Conservation (phyloP, 2,888 invertebrate species). For the Leptinotarsa peninsularis region DNA sequence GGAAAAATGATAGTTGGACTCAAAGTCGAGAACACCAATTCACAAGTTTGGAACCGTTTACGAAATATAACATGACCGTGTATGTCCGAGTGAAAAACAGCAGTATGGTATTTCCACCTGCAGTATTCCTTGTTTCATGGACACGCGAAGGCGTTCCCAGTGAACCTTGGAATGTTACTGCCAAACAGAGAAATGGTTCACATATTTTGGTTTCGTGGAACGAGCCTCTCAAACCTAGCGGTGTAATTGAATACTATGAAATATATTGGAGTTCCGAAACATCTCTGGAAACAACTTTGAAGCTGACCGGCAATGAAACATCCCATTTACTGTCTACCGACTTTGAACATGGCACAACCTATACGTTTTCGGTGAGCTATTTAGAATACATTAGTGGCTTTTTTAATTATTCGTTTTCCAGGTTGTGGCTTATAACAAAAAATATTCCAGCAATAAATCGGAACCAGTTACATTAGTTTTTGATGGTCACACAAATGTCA, state of each 20-base stretch:
- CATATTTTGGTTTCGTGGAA: slow-evolving; percentile 79
- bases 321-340: slow-evolving; percentile 70
- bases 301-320: slow-evolving; percentile 65
- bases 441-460: slow-evolving; percentile 73
- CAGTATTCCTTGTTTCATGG: slow-evolving; percentile 65
- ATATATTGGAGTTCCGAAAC: slow-evolving; percentile 75
- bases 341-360: slow-evolving; percentile 71
- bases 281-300: slow-evolving; percentile 69
- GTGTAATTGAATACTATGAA: slow-evolving; percentile 73
- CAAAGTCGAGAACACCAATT: slow-evolving; percentile 73
- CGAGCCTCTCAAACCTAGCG: slow-evolving; percentile 74
- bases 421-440: slow-evolving; percentile 76
- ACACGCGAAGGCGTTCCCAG: slow-evolving; percentile 78
- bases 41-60: slow-evolving; percentile 74
- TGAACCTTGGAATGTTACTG: slow-evolving; percentile 76
- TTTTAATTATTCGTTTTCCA: slow-evolving; percentile 53
- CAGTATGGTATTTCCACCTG: slow-evolving; percentile 72
- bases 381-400: not conserved
- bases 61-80: slow-evolving; percentile 84
- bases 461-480: slow-evolving; percentile 71
- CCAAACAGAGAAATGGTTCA: slow-evolving; percentile 74
- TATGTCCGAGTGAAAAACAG: slow-evolving; percentile 75
- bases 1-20: slow-evolving; percentile 76
- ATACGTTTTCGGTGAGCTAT: slow-evolving; percentile 79
- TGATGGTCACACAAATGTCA: slow-evolving; percentile 75